phyloP scores from a whole-genome alignment of 2,888 invertebrate species.

The Bibio marci region DNA sequence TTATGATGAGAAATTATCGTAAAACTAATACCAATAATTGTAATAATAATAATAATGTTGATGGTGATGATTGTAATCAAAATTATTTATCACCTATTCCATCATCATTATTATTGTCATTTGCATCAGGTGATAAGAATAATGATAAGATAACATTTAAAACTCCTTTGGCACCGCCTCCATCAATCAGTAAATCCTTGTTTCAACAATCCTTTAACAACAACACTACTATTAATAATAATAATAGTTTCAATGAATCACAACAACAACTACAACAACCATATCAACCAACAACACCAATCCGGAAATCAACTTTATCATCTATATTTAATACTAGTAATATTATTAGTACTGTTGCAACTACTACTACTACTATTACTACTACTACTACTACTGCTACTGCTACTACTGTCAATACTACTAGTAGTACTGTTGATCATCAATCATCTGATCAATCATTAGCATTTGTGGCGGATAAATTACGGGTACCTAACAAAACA shows the following conservation, averaged over 20 bases:
- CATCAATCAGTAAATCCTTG: constrained; percentile 10
- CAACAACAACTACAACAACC: constrained; percentile 7
- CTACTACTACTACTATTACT: constrained; percentile 4
- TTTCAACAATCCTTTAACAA: background rate
- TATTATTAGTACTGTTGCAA: background rate
- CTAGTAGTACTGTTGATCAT: background rate
- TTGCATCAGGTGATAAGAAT: constrained; percentile 7
- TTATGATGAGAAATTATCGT: constrained; percentile 19
- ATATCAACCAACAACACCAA: too few species aligned
- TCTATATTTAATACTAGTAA: background rate
- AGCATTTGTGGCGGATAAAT: constrained; percentile 11
- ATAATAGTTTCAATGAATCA: constrained; percentile 4
- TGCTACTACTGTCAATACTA: constrained; percentile 8
- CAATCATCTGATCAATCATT: too few species aligned
- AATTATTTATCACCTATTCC: too few species aligned
- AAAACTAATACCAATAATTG: constrained; percentile 8
- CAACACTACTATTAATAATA: constrained; percentile 9
- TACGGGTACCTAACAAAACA: constrained; percentile 37
- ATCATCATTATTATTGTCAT: too few species aligned
- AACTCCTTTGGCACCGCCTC: constrained; percentile 24
- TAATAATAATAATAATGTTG: constrained; percentile 2
- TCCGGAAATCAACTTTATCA: too few species aligned
- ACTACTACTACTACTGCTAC: constrained; percentile 7
- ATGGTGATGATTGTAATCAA: background rate
- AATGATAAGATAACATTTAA: constrained; percentile 16